Base-by-base conservation (phyloP, 2,797 vertebrate species). In the Pygocentrus nattereri region DNA sequence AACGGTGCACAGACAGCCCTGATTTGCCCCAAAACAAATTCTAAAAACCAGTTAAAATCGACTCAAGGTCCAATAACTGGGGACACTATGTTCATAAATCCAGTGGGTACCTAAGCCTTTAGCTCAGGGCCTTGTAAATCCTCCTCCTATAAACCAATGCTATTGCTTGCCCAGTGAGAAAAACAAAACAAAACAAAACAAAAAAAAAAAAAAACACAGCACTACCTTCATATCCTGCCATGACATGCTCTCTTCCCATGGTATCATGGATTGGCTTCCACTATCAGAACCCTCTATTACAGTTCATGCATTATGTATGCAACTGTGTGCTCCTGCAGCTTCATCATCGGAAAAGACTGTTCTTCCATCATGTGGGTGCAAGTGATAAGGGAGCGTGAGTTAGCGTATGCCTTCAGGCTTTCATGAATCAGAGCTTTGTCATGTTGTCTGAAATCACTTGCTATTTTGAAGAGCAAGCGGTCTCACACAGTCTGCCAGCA, bases 191-290 rank as follows among this genome's bases (percentile, higher is more conserved):
- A n/a, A n/a, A n/a, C n/a, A n/a, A n/a, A n/a, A n/a, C n/a, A n/a
- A n/a, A n/a, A n/a, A n/a, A n/a, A n/a, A n/a, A n/a, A n/a, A n/a
- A n/a, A n/a, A n/a, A n/a, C n/a, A 85, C 68, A 67, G 34, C 41
- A 68, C 49, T 0, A 59, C 74, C 67, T 76, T 82, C 19, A 84
- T 82, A 85, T 78, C 79, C 81, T 85, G 67, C 25, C 30, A 68
- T 47, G 65, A 82, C 65, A 78, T 73, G 73, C 59, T 25, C 74
- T 41, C 70, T 41, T 76, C n/a, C 74, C 30, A 12, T 19, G 30
- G 73, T 5, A 64, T 82, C 41, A 75, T 34, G 7, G 47, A 76
- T 62, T 64, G 13, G 34, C 59, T 68, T 72, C 50, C 50, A 61
- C 68, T 4, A 25, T 38, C 47, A 80, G 52, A 41, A 58, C 27